Conservation (phyloP, 2,113 vertebrate species). For the Microcebus ravelobensis region DNA sequence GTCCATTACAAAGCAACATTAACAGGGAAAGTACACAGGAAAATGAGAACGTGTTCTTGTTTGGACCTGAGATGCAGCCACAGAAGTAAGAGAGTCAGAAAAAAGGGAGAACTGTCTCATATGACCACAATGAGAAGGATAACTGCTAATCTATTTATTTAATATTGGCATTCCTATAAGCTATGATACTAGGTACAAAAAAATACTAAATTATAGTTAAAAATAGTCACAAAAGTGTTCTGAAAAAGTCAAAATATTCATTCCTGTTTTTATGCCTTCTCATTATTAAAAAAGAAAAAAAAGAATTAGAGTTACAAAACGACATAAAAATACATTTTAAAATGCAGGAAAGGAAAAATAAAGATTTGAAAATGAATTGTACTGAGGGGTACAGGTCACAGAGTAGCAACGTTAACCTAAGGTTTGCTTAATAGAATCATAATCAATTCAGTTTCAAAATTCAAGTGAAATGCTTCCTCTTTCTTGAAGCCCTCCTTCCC, state of each 20-base stretch:
- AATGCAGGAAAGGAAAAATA: not conserved
- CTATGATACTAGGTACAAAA: not conserved
- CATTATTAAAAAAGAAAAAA: not conserved
- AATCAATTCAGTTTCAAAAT: no score
- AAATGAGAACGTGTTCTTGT: not conserved
- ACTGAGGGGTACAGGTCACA: not conserved
- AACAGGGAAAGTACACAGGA: rapidly evolving
- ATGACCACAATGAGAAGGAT: not conserved
- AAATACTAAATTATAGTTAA: not conserved
- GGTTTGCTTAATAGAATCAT: not conserved
- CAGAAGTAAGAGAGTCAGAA: not conserved
- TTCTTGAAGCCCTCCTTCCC: no score
- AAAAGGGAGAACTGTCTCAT: not conserved
- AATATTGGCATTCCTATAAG: not conserved
- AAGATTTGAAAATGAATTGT: not conserved
- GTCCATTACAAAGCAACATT: not conserved
- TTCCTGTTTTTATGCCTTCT: not conserved
- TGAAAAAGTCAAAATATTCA: not conserved
- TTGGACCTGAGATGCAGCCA: not conserved
- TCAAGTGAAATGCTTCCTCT: no score
- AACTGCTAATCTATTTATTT: not conserved
- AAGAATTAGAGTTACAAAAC: not conserved
- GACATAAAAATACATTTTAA: not conserved
- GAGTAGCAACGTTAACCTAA: not conserved
- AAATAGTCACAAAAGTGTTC: not conserved